Conservation (phyloP, 2,797 vertebrate genomes). For the Catharus ustulatus region DNA sequence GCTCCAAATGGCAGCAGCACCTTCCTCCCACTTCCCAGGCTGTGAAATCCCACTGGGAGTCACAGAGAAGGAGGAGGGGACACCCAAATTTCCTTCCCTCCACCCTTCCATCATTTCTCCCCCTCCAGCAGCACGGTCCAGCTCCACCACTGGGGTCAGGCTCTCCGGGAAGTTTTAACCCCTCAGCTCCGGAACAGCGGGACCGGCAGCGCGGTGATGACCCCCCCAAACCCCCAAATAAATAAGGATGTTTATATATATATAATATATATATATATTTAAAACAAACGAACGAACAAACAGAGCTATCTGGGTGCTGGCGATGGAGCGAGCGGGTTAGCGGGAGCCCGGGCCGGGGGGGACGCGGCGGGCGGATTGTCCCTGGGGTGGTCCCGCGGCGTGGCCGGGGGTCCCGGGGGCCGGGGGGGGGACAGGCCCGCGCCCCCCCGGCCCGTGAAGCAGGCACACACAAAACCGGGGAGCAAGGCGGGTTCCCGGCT, state of each 20-base stretch:
- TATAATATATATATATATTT: conserved; percentile 65
- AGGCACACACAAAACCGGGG: conserved; percentile 42
- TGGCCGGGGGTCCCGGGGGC: not conserved
- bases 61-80: rapidly evolving
- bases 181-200: not conserved
- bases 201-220: rapidly evolving
- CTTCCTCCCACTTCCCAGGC: not conserved
- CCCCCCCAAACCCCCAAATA: not conserved
- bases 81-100: not conserved
- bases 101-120: not conserved
- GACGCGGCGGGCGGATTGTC: not conserved
- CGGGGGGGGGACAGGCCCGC: not conserved
- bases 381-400: not conserved
- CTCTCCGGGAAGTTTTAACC: not conserved
- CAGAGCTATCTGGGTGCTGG: conserved; percentile 53
- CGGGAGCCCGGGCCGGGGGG: not conserved
- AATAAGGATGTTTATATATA: conserved; percentile 32
- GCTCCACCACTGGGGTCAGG: not conserved
- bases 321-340: conserved; percentile 45
- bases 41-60: not conserved
- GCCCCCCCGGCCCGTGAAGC: not conserved
- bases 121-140: not conserved
- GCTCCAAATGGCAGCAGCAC: rapidly evolving
- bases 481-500: conserved; percentile 32
- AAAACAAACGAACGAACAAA: conserved; percentile 36